Evolutionary conservation across 2,888 invertebrate species (phyloP), one percentile per base, ranked within the genome.

Genomic region (Thymelicus acteon): DNA sequence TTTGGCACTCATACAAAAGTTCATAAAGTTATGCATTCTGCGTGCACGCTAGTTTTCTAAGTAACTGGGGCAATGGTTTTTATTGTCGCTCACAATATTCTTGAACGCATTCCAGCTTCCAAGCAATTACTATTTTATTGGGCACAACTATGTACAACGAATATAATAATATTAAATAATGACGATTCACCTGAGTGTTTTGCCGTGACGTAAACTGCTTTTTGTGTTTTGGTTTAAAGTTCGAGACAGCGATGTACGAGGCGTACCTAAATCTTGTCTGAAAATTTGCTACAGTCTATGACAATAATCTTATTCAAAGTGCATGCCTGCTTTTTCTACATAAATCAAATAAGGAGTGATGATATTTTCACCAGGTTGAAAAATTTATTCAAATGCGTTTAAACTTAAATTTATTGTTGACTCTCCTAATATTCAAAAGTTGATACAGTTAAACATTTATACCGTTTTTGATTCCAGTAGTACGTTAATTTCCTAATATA

Each of bases 1-100:
- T 39, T 60, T 60, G 60, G 7, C 57, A 37, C 12, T 13, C 31
- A 57, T 19, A 19, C 40, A n/a, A 61, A 52, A 44, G 44, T 13
- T 62, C 24, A 31, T 57, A 57, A 68, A 40, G 12, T 19, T 68
- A 12, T 39, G 49, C 52, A 60, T 40, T 60, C 31, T 19, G 57
- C 31, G 57, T 60, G 57, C 48, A n/a, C 15, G n/a, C 37, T 40
- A 60, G 40, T 12, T 61, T 49, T 58, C 48, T 63, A 60, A 48
- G 60, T 52, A 70, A 64, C 24, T 49, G 15, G 64, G 70, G 15
- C 70, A 70, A 58, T 64, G 60, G 60, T 70, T 70, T 63, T 70
- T 64, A 70, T 64, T 58, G 44, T 48, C 37, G 61, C 57, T 60
- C 49, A 40, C 57, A 69, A 69, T 64, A 60, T 58, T 69, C 69